These are phyloP conservation scores for Acipenser ruthenus DNA, from an alignment of 2,797 vertebrate genomes.

Conservation along the genomic window DNA sequence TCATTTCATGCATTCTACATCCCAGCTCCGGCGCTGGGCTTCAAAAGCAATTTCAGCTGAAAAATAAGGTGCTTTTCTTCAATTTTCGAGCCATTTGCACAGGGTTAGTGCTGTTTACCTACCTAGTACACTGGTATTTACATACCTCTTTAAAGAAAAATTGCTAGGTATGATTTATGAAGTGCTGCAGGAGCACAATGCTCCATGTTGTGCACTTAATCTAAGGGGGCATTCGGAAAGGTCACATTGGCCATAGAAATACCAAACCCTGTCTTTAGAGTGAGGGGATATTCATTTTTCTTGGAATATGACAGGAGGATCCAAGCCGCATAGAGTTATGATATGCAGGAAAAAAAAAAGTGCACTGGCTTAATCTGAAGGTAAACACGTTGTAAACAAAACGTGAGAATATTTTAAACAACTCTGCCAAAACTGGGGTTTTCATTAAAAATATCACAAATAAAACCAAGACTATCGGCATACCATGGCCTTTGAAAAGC, in stretches of 20 bases:
- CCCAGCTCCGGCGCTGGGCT: constrained; percentile 79
- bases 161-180: constrained; percentile 96
- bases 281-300: constrained; percentile 92
- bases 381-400: constrained; percentile 61
- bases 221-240: constrained; percentile 89
- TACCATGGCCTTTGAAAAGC: background rate
- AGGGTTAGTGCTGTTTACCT: constrained; percentile 99
- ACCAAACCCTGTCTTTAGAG: constrained; percentile 83
- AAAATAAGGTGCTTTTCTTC: constrained; percentile 99
- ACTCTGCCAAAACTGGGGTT: background rate
- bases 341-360: constrained; percentile 72
- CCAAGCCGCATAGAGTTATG: constrained; percentile 69
- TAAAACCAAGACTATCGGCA: background rate
- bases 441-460: constrained; percentile 1
- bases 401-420: constrained; percentile 16
- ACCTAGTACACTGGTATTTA: constrained; percentile 98
- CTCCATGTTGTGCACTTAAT: constrained; percentile 97
- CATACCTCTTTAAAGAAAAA: constrained; percentile 98
- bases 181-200: constrained; percentile 95
- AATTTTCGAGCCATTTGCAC: constrained; percentile 98
- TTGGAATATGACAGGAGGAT: constrained; percentile 84
- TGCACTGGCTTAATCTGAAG: constrained; percentile 62
- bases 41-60: constrained; percentile 99
- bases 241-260: constrained; percentile 93
- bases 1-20: constrained; percentile 86